These are phyloP conservation scores for Pachycephus smyrnensis DNA, from an alignment of 2,888 invertebrate species.

Conservation along the genomic window DNA sequence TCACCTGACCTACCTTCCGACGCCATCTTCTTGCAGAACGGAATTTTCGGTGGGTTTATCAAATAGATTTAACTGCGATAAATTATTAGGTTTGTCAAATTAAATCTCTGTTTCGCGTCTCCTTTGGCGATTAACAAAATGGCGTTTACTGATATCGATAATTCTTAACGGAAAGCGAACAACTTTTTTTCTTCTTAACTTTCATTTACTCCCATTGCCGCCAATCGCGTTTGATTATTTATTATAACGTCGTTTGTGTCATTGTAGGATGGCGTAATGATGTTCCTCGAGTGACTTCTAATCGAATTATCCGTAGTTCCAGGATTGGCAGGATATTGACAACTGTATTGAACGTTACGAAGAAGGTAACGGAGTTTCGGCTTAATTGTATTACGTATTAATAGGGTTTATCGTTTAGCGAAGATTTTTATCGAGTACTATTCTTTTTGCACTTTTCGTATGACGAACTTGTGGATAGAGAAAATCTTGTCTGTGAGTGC, in stretches of 20 bases:
- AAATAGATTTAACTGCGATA: background rate
- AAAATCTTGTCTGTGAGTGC: background rate
- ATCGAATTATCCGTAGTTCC: background rate
- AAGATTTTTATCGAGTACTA: background rate
- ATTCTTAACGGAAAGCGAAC: background rate
- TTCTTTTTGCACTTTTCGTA: background rate
- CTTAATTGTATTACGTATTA: background rate
- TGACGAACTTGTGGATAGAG: background rate
- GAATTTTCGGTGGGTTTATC: constrained; percentile 31
- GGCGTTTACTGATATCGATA: background rate
- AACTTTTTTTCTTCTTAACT: background rate
- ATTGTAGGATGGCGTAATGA: background rate
- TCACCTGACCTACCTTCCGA: constrained; percentile 39
- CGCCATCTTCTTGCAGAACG: constrained; percentile 49
- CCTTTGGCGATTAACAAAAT: background rate
- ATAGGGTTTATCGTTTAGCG: background rate
- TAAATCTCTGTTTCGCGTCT: background rate
- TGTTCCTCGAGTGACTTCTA: background rate
- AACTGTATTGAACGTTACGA: background rate
- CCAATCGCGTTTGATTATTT: background rate
- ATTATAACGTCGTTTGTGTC: background rate
- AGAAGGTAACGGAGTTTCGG: background rate
- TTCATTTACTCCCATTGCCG: background rate
- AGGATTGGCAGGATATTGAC: background rate
- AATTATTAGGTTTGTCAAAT: background rate